Evolutionary conservation across 2,797 vertebrate genomes (phyloP).

Genomic region (Malurus leucopterus): DNA sequence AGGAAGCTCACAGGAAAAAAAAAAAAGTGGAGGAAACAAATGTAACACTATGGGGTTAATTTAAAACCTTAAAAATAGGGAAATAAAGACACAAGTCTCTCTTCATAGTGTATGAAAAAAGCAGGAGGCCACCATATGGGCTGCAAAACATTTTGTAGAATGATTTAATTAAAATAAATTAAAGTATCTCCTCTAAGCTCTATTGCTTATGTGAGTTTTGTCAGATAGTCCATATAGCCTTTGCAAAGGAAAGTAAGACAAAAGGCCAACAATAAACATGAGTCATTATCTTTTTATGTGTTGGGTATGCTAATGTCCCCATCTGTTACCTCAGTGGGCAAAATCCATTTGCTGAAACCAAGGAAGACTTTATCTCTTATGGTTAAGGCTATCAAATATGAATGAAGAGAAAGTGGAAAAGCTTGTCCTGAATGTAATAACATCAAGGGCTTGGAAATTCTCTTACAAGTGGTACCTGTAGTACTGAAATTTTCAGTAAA

Average conservation of each 20-base stretch:
- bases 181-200: neutral
- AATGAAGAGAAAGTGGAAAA: constrained; percentile 23
- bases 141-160: neutral
- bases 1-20: neutral
- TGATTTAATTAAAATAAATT: neutral
- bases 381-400: neutral
- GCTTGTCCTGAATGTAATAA: neutral
- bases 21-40: neutral
- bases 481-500: neutral
- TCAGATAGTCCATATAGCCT: neutral
- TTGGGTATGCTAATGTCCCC: neutral
- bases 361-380: neutral
- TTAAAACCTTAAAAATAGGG: neutral
- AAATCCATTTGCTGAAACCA: neutral
- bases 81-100: neutral
- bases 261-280: neutral
- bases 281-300: neutral
- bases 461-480: neutral
- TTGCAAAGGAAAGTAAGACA: neutral
- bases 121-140: neutral
- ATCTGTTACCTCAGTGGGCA: neutral
- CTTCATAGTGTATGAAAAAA: neutral
- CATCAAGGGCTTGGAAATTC: neutral
- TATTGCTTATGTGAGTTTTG: neutral
- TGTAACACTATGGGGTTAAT: neutral